A percentile compares a stretch with the other conserved stretches of the same genome.
Conservation (phyloP, 2,113 vertebrate species). For the Pluvialis apricaria region DNA sequence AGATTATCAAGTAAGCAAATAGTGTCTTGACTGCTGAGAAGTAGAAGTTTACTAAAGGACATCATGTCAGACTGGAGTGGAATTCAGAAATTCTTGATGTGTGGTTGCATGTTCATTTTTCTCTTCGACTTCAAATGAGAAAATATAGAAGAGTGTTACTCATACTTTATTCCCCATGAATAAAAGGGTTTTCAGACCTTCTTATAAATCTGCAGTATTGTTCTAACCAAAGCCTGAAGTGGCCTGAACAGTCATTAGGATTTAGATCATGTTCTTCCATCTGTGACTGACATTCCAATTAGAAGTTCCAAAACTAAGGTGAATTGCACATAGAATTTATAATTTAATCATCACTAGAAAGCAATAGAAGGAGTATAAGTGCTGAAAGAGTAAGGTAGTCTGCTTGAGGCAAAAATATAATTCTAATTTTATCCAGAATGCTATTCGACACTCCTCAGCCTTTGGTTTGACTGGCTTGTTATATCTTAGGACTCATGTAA, state of each 20-base stretch:
- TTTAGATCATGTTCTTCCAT: not conserved
- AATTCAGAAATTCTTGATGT: not conserved
- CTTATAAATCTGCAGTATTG: not conserved
- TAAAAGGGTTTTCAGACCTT: not conserved
- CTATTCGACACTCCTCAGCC: not conserved
- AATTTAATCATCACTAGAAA: not conserved
- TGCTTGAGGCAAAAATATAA: not conserved
- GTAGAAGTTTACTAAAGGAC: not conserved
- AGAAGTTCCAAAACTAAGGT: not conserved
- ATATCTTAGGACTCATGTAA: not conserved
- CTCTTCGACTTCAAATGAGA: not conserved
- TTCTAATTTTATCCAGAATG: not conserved
- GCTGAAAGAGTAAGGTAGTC: not conserved
- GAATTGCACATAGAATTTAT: not conserved
- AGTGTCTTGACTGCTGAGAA: not conserved
- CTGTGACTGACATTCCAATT: not conserved
- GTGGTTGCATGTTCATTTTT: not conserved
- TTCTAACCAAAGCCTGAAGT: not conserved
- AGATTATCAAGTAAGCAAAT: not conserved
- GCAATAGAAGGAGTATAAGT: not conserved
- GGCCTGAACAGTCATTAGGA: not conserved
- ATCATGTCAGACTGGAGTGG: not conserved
- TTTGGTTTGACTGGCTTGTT: not conserved
- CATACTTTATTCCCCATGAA: not conserved
- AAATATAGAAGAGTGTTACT: not conserved